These are phyloP conservation scores for Brevimyrus niger DNA, from an alignment of 2,113 vertebrate genomes.

Conservation along the genomic window DNA sequence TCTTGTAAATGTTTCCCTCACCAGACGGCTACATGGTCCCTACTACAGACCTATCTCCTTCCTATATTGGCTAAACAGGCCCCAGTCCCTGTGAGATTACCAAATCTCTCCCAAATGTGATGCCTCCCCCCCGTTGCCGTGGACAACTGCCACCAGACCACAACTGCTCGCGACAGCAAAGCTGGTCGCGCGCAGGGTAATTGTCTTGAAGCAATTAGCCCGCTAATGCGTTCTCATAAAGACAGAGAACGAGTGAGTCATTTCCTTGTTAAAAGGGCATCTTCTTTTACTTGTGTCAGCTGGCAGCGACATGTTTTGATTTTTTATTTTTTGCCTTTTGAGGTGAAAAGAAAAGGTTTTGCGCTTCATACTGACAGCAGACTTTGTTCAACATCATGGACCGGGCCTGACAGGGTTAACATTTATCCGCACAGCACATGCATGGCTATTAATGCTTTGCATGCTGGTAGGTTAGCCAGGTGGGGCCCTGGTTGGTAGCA, in stretches of 20 bases:
- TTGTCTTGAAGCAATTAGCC: constrained; percentile 86
- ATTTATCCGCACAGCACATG: neutral
- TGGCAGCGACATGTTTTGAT: constrained; percentile 90
- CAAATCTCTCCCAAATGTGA: neutral
- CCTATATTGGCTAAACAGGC: neutral
- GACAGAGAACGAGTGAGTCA: constrained; percentile 61
- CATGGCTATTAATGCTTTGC: neutral
- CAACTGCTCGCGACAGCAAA: constrained; percentile 60
- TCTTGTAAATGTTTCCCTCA: neutral
- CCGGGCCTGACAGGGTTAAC: neutral
- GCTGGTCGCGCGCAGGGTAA: constrained; percentile 80
- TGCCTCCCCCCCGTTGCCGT: neutral
- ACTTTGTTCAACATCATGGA: constrained; percentile 28
- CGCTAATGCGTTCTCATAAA: constrained; percentile 95
- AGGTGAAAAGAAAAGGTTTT: constrained; percentile 15
- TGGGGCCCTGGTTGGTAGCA: neutral
- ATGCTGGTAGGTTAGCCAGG: neutral
- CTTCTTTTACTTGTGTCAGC: constrained; percentile 70
- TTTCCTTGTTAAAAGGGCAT: constrained; percentile 76
- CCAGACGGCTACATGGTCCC: neutral
- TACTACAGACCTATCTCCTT: neutral
- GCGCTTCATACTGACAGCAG: neutral
- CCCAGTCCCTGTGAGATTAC: neutral
- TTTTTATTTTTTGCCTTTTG: constrained; percentile 51
- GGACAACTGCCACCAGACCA: neutral